Evolutionary conservation across 2,113 vertebrate species (phyloP).

Genomic region (Tonatia bakeri): DNA sequence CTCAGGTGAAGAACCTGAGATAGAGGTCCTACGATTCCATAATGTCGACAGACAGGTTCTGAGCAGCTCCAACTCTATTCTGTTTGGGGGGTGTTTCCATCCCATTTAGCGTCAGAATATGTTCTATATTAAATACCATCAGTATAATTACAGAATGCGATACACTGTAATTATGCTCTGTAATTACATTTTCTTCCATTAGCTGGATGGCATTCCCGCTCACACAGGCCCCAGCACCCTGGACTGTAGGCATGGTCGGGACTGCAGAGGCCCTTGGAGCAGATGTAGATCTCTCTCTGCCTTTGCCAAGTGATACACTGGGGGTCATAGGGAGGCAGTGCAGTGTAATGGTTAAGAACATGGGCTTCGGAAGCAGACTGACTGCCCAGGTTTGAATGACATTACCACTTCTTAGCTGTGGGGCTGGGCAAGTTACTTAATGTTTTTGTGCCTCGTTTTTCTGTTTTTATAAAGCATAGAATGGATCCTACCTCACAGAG

Average conservation of each 20-base stretch:
- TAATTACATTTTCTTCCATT: slow-evolving; percentile 76
- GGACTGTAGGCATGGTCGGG: not conserved
- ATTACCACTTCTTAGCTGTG: not conserved
- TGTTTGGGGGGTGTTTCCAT: slow-evolving; percentile 56
- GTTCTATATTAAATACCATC: slow-evolving; percentile 57
- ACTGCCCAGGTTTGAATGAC: not conserved
- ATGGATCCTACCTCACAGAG: not conserved
- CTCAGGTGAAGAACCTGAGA: fast-evolving
- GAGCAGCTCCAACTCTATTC: slow-evolving; percentile 30
- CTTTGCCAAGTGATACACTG: not conserved
- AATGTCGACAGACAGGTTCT: slow-evolving; percentile 16
- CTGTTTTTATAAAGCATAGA: not conserved
- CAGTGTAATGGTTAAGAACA: not conserved
- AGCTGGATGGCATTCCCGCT: slow-evolving; percentile 45
- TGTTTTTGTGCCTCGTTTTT: not conserved
- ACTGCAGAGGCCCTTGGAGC: not conserved
- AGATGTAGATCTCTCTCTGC: not conserved
- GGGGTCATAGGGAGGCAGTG: not conserved
- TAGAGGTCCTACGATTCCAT: not conserved
- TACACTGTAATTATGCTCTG: slow-evolving; percentile 64
- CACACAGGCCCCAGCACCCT: not conserved
- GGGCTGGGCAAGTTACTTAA: not conserved
- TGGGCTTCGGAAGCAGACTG: not conserved
- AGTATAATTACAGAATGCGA: slow-evolving; percentile 72
- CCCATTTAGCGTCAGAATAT: slow-evolving; percentile 69